phyloP scores from a whole-genome alignment of 2,888 invertebrate species.

The Nezara viridula region DNA sequence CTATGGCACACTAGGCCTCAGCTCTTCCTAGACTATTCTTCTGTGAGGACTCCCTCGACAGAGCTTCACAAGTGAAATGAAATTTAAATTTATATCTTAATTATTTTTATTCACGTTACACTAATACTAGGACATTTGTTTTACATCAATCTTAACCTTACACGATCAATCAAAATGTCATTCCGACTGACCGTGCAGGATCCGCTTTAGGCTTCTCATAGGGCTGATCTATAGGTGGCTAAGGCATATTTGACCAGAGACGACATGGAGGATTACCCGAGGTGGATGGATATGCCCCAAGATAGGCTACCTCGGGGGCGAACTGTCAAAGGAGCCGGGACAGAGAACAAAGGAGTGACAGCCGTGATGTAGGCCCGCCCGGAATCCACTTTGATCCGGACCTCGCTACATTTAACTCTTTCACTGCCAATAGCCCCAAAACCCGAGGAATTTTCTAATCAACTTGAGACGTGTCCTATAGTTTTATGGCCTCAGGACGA shows the following conservation, averaged over 20 bases:
- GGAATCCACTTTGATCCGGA: slow-evolving; percentile 57
- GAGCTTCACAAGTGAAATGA: too few species aligned
- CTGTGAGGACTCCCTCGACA: too few species aligned
- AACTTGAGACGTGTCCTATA: slow-evolving; percentile 55
- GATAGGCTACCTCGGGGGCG: background rate
- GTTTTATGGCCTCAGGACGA: slow-evolving; percentile 49
- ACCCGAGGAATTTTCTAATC: slow-evolving; percentile 57
- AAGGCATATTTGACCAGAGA: background rate
- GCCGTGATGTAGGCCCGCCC: slow-evolving; percentile 27
- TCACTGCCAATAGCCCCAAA: slow-evolving; percentile 53
- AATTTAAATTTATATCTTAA: too few species aligned
- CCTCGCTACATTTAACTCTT: slow-evolving; percentile 58
- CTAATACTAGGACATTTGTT: too few species aligned
- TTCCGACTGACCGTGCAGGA: too few species aligned
- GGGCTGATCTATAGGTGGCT: background rate
- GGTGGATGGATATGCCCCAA: background rate
- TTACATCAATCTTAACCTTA: too few species aligned
- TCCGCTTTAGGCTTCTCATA: too few species aligned
- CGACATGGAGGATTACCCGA: background rate
- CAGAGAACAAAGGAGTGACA: slow-evolving; percentile 34
- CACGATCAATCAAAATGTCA: too few species aligned
- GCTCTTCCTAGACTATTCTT: too few species aligned
- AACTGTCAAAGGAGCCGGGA: background rate
- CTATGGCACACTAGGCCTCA: too few species aligned
- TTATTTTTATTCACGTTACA: too few species aligned